phyloP scores from a whole-genome alignment of 1,140 invertebrate species.

The Eubasilissa regina region DNA sequence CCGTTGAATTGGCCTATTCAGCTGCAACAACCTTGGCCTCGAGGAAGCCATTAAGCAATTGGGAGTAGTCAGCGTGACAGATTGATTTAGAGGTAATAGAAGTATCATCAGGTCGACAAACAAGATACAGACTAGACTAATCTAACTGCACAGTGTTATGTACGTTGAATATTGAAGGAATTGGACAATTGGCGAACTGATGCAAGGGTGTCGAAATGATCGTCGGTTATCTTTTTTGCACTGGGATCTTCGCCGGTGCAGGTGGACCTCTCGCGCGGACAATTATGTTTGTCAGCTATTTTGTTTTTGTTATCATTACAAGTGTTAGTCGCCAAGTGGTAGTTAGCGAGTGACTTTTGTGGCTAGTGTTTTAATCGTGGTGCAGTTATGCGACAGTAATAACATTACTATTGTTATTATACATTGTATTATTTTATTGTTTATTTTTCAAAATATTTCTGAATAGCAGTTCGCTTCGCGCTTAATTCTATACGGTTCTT shows the following conservation, averaged over 20 bases:
- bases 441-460: too few relatives aligned
- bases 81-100: slow-evolving; percentile 32
- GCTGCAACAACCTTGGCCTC: slow-evolving; percentile 53
- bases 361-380: too few relatives aligned
- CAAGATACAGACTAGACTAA: slow-evolving; percentile 5
- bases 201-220: not conserved
- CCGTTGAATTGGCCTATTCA: slow-evolving; percentile 23
- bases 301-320: too few relatives aligned
- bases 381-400: too few relatives aligned
- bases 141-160: slow-evolving; percentile 18
- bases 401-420: too few relatives aligned
- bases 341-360: too few relatives aligned
- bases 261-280: too few relatives aligned
- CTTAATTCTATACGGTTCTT: too few relatives aligned
- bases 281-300: too few relatives aligned
- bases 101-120: not conserved
- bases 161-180: slow-evolving; percentile 3
- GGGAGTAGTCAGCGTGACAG: not conserved
- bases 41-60: slow-evolving; percentile 38
- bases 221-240: not conserved
- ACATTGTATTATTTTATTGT: too few relatives aligned
- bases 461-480: too few relatives aligned
- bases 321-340: too few relatives aligned
- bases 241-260: not conserved
- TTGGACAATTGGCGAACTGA: slow-evolving; percentile 16